Conservation (phyloP, 2,797 vertebrate genomes). For the Ciconia nigra region DNA sequence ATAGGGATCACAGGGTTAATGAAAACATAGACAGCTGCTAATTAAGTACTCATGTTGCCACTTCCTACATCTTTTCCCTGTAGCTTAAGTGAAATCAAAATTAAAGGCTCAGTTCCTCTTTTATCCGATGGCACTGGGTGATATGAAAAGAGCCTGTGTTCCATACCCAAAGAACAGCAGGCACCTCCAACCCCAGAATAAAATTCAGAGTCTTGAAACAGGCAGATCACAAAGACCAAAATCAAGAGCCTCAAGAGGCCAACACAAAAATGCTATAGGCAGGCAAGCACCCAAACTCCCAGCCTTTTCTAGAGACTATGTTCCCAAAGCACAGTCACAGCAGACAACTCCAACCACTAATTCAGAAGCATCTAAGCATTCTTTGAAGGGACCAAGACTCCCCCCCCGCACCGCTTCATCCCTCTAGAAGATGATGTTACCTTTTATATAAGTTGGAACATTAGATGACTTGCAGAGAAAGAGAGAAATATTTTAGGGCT, state of each 20-base stretch:
- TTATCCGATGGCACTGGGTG: background rate
- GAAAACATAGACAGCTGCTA: background rate
- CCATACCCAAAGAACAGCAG: background rate
- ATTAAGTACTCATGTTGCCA: background rate
- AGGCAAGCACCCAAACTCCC: background rate
- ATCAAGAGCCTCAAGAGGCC: background rate
- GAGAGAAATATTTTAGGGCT: background rate
- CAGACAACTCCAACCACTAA: background rate
- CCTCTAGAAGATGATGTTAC: background rate
- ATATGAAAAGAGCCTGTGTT: background rate
- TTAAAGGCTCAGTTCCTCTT: background rate
- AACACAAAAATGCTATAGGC: background rate
- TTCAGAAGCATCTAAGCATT: background rate
- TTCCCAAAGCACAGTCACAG: background rate
- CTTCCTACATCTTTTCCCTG: background rate
- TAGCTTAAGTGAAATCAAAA: background rate
- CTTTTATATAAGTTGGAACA: background rate
- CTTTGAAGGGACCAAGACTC: background rate
- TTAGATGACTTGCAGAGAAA: background rate
- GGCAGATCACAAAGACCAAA: background rate
- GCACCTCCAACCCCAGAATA: background rate
- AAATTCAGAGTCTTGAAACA: background rate
- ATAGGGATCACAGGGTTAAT: background rate
- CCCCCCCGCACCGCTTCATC: fast-evolving
- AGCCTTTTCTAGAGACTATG: background rate